Base-by-base conservation (phyloP, 64 coral and sea anemone genomes). In the Actinia equina region DNA sequence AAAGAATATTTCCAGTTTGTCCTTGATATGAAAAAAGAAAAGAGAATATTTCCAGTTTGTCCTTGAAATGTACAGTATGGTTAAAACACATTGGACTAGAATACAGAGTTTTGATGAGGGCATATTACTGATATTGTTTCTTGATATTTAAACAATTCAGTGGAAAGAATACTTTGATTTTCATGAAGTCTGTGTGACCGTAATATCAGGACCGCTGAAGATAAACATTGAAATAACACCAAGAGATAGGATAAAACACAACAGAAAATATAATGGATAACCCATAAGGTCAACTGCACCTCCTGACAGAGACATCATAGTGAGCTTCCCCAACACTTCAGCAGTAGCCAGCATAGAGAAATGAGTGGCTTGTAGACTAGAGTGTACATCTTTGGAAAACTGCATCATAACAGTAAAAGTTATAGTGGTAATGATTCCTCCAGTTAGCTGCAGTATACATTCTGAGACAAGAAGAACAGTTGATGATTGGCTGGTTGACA, bases 341-440 rank as follows among this genome's bases (percentile, higher is more conserved):
- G 83, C 82, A 12, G 97, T 95, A 49, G 97, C 93, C 26, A 99
- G 63, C 19, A 83, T 77, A 76, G 97, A 89, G 61, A 84, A 93
- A 86, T 99, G 97, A 76, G 97, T 95, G 17, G 97, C 93, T 80
- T 89, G 88, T 22, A 71, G 30, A 7, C 65, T 71, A 18, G 49
- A 56, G 9, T 88, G 70, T 52, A 87, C 92, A 85, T 77, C 59
- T 78, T 90, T 86, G n/a, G 97, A 91, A 77, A 83, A 85, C 59
- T 85, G 80, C 84, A 99, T 92, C 91, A 99, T 99, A 1, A 99
- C 65, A 27, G 97, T 93, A 44, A 99, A 99, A 60, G 97, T 95
- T 20, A 82, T 58, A 5, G 90, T 94, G n/a, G 97, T 99, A 67
- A 99, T 85, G 4, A 93, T 88, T 53, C 93, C 97, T 26, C 85